Base-by-base conservation (phyloP, 2,113 vertebrate genomes). In the Merops nubicus region DNA sequence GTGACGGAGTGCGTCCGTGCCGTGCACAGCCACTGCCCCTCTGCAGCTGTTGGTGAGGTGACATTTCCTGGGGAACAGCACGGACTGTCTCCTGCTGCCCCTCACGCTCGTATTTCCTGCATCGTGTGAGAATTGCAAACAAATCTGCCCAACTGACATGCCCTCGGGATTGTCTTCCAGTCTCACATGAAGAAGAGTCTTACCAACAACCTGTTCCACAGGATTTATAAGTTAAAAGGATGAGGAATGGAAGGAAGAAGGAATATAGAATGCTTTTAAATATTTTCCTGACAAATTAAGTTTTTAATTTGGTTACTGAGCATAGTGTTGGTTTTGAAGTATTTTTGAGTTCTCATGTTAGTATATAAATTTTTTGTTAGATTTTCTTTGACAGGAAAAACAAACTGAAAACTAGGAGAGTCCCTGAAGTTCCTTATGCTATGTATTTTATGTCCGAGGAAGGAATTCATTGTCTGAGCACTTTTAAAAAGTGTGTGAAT, bases 151-250 rank as follows among this genome's bases (percentile, higher is more conserved):
- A 47, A 50, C 42, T 38, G 43, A 84, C 85, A 82, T 43, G 56
- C 36, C 51, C 53, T 85, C 36, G 65, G 88, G 77, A 17, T 79
- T 91, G 33, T 78, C 51, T 94, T 89, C 63, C 43, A 45, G 9
- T 54, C 33, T 89, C 80, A 62, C n/a, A 2, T 10, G 43, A 51
- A 36, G 31, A 89, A 22, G 4, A 40, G 40, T 70, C 72, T 89
- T 74, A 23, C 31, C 25, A 62, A 22, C 87, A 84, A 84, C 80
- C 68, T 89, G 72, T 84, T 87, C 38, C 83, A 57, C 76, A 57
- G 73, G 68, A 86, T 36, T 50, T 67, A 2, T 10, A 48, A 79
- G 26, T 75, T 75, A 72, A 80, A 93, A 67, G 68, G 0, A 85
- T 17, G 20, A 90, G 14, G 20, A 67, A 68, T 48, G 15, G 36